These are phyloP conservation scores for Virgularia gustaviana DNA, from an alignment of 92 coral and sea anemone species.

Conservation along the genomic window DNA sequence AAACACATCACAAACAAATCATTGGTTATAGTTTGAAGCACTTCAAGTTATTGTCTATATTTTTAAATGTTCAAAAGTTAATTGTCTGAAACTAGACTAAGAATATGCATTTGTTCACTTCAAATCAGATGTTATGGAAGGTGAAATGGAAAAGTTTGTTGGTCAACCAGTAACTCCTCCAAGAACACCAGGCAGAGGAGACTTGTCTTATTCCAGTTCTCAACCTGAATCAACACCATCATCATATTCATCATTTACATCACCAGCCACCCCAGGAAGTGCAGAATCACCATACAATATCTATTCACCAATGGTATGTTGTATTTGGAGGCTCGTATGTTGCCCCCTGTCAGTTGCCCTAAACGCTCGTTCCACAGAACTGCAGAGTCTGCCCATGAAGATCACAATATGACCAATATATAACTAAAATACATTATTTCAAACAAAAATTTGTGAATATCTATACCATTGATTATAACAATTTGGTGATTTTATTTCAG, in stretches of 20 bases:
- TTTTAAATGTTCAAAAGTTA: neutral
- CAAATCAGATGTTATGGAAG: constrained; percentile 57
- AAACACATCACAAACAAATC: no score
- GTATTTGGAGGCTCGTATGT: no score
- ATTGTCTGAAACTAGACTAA: no score
- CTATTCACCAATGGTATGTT: constrained; percentile 37
- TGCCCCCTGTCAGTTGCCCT: no score
- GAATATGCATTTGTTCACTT: no score
- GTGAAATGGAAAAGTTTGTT: constrained; percentile 74
- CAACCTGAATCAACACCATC: constrained; percentile 54
- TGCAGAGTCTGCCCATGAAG: no score
- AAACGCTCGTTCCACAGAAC: no score
- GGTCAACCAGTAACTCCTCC: constrained; percentile 61
- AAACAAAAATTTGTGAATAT: no score
- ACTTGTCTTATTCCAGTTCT: constrained; percentile 50
- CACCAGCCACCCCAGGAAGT: constrained; percentile 12
- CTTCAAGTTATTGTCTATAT: neutral
- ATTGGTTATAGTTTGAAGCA: no score
- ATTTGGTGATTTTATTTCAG: constrained; percentile 14
- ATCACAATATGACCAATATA: no score
- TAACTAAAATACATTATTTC: no score
- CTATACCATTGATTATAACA: constrained; percentile 9
- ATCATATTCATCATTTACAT: constrained; percentile 25
- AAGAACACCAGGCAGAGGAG: constrained; percentile 32
- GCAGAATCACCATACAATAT: constrained; percentile 21